phyloP scores from a whole-genome alignment of 1,140 invertebrate species.

The Drosophila rhopaloa region DNA sequence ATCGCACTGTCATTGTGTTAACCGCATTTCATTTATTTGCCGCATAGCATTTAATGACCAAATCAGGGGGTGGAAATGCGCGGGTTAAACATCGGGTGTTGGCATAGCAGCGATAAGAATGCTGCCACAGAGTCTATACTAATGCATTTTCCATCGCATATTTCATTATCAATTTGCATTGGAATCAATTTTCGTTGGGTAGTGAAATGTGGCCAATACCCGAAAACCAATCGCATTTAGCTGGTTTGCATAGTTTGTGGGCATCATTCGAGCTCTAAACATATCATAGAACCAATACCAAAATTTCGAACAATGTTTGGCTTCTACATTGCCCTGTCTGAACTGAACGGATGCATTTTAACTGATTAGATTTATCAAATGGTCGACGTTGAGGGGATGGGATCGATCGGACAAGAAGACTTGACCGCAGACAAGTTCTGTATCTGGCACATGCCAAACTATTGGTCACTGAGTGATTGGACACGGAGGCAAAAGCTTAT shows the following conservation, averaged over 20 bases:
- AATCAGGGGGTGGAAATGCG: background rate
- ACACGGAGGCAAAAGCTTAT: background rate
- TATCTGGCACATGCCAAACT: background rate
- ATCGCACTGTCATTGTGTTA: conserved; percentile 48
- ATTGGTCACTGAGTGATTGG: conserved; percentile 9
- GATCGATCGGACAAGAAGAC: background rate
- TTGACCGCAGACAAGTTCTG: conserved; percentile 4
- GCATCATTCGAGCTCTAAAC: conserved; percentile 32
- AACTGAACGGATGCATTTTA: conserved; percentile 30
- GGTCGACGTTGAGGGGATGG: background rate
- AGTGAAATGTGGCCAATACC: conserved; percentile 21
- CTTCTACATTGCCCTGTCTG: background rate
- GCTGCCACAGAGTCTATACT: conserved; percentile 1
- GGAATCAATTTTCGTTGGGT: conserved; percentile 23
- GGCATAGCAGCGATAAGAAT: conserved; percentile 25
- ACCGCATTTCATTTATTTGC: conserved; percentile 50
- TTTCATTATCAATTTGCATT: conserved; percentile 52
- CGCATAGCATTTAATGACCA: conserved; percentile 44
- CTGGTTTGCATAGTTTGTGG: conserved; percentile 38
- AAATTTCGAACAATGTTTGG: conserved; percentile 15
- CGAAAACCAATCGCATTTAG: conserved; percentile 41
- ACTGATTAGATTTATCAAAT: conserved; percentile 45
- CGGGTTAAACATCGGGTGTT: conserved; percentile 5
- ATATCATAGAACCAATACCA: conserved; percentile 11
- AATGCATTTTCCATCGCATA: conserved; percentile 39